Percentiles rank a stretch among this genome's conserved stretches.
phyloP scores from a whole-genome alignment of 1,140 invertebrate species.

The Rhagoletis pomonella region DNA sequence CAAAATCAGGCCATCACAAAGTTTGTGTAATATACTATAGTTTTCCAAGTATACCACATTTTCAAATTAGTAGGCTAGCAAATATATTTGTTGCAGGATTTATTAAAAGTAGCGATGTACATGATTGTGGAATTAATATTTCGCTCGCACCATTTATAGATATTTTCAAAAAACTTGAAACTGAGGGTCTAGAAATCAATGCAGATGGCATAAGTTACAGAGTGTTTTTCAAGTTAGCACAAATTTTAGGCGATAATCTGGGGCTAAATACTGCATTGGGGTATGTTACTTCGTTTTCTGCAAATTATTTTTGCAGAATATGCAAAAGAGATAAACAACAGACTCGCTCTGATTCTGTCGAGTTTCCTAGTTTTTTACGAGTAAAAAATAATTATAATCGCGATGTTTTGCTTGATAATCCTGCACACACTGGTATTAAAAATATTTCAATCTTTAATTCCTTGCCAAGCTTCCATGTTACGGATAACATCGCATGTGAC shows the following conservation, averaged over 20 bases:
- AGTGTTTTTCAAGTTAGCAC: neutral
- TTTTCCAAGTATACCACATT: constrained; percentile 38
- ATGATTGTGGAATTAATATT: constrained; percentile 2
- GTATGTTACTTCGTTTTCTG: neutral
- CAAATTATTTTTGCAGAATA: too few relatives aligned
- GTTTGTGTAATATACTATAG: constrained; percentile 45
- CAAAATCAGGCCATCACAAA: constrained; percentile 32
- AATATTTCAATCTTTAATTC: too few relatives aligned
- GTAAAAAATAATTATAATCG: too few relatives aligned
- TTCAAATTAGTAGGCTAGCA: constrained; percentile 7
- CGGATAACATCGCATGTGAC: too few relatives aligned
- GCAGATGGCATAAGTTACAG: neutral
- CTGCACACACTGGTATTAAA: too few relatives aligned
- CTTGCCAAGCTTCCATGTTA: too few relatives aligned
- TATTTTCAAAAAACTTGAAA: constrained; percentile 15
- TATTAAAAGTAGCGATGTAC: constrained; percentile 2
- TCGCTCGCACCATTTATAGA: neutral
- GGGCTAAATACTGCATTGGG: neutral
- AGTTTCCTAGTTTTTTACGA: too few relatives aligned
- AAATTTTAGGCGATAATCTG: neutral
- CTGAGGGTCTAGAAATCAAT: too few relatives aligned
- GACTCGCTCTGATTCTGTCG: too few relatives aligned
- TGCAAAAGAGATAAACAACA: too few relatives aligned
- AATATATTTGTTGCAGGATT: constrained; percentile 39
- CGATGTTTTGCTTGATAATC: too few relatives aligned